phyloP scores from a whole-genome alignment of 2,888 invertebrate genomes.

The Ischnura elegans region DNA sequence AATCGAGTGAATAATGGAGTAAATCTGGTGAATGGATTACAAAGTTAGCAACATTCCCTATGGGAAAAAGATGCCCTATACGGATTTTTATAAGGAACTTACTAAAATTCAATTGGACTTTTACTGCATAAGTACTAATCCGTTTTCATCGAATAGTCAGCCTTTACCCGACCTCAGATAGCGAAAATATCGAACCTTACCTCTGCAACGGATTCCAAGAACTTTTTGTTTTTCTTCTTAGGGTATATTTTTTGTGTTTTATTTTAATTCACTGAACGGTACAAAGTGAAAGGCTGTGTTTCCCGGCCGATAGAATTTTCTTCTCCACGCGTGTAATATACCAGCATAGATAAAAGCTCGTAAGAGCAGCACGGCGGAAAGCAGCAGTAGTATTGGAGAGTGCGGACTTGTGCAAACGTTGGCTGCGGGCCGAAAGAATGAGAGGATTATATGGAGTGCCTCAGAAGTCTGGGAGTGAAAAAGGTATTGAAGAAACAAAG shows the following conservation, averaged over 20 bases:
- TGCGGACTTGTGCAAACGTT: not conserved
- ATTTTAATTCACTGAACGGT: not conserved
- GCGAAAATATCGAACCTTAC: not conserved
- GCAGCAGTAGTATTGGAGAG: not conserved
- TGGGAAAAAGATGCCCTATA: too few species aligned
- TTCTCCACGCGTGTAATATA: not conserved
- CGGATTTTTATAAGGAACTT: too few species aligned
- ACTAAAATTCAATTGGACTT: too few species aligned
- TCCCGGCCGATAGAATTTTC: not conserved
- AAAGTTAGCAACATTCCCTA: too few species aligned
- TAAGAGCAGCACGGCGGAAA: not conserved
- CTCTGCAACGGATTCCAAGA: not conserved
- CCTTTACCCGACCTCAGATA: too few species aligned
- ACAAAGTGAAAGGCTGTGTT: slow-evolving; percentile 45
- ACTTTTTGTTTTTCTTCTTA: not conserved
- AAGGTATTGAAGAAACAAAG: slow-evolving; percentile 1
- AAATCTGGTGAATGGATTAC: too few species aligned
- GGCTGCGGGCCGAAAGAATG: not conserved
- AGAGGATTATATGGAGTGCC: not conserved
- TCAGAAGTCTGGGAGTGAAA: not conserved
- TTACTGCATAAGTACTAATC: too few species aligned
- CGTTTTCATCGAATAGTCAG: not conserved
- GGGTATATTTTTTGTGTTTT: not conserved
- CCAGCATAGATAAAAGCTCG: not conserved
- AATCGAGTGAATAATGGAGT: too few species aligned